Percentiles rank a stretch among this genome's conserved stretches.
Evolutionary conservation across 2,113 vertebrate genomes (phyloP).

Genomic region (Mugil cephalus): DNA sequence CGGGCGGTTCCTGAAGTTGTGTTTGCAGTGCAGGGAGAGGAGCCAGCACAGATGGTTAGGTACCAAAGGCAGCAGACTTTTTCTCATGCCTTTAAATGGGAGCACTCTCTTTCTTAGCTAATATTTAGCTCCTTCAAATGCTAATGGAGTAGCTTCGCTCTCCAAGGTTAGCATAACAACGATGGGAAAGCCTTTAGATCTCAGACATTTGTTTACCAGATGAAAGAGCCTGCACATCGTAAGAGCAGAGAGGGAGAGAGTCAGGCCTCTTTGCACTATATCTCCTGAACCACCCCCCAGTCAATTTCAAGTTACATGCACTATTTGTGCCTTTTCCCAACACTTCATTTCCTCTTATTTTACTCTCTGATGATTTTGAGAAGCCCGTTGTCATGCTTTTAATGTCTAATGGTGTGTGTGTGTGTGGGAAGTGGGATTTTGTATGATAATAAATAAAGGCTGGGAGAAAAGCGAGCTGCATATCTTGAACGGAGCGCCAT

Average conservation of each 20-base stretch:
- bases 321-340: conserved; percentile 84
- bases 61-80: conserved; percentile 91
- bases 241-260: conserved; percentile 77
- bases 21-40: conserved; percentile 84
- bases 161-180: conserved; percentile 99
- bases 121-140: conserved; percentile 99
- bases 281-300: conserved; percentile 76
- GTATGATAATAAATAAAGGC: conserved; percentile 66
- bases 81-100: conserved; percentile 97
- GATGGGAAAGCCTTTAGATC: conserved; percentile 98
- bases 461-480: conserved; percentile 51
- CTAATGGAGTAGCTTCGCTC: conserved; percentile 95
- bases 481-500: conserved; percentile 27
- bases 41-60: conserved; percentile 94
- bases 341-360: conserved; percentile 86
- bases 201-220: conserved; percentile 96
- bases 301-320: conserved; percentile 89
- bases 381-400: conserved; percentile 53
- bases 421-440: conserved; percentile 35
- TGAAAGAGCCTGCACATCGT: conserved; percentile 91
- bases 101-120: conserved; percentile 96
- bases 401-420: conserved; percentile 44
- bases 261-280: conserved; percentile 50
- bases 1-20: conserved; percentile 60
- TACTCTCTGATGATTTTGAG: conserved; percentile 70